Base-by-base conservation (phyloP, 2,888 invertebrate species). In the Osmoderma eremita region DNA sequence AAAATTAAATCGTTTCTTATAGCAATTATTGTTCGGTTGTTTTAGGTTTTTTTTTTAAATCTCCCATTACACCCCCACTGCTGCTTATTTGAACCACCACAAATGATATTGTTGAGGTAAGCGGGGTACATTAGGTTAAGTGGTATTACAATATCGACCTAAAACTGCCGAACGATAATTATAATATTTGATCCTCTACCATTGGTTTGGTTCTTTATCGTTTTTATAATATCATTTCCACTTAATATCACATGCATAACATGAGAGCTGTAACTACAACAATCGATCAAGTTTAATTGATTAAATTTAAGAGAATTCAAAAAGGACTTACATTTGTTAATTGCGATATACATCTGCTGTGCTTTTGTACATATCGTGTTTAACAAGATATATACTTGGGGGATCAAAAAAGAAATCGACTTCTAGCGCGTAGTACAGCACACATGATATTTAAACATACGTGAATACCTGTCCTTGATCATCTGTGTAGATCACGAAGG, bases 401-500 rank as follows among this genome's bases (percentile, higher is more conserved):
- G 6, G 30, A 6, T 30, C 30, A 30, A 30, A 30, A 24, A 4
- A 24, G 5, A 30, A 30, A 30, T 30, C 30, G 30, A 30, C 30
- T 30, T 30, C 30, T 30, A 30, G 30, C 30, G 5, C 30, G 30
- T 77, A 78, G 80, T 78, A 79, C 81, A 82, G 80, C 81, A 75
- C 78, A 80, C 82, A 80, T 77, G 78, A 78, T 75, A 75, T 78
- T n/a, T 76, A 78, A 80, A 79, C 80, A 75, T 76, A 82, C 79
- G 78, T 80, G 86, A 86, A 87, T 93, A 95, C 95, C 95, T 95
- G 94, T 90, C 93, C 94, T 88, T 92, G 92, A 86, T 92, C 92
- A 88, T 95, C 95, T 88, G 94, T 94, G 91, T 95, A 95, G 88
- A 92, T 91, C 88, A 95, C 94, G 89, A 91, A 93, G 85, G 92